Base-by-base conservation (phyloP, 1,140 invertebrate genomes). In the Eufriesea mexicana region DNA sequence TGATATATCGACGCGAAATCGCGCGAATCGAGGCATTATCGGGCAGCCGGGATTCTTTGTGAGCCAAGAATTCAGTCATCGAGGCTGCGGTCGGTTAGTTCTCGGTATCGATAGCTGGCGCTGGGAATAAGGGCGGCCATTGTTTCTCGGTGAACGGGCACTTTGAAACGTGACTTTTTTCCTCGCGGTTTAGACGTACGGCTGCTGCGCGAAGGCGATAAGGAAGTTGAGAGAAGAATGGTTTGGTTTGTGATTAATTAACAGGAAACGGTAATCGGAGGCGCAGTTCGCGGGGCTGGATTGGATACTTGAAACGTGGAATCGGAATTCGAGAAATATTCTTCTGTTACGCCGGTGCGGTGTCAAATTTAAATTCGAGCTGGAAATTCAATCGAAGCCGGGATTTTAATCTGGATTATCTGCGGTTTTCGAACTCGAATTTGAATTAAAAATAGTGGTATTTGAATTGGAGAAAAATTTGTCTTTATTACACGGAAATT, bases 91-190 rank as follows among this genome's bases (percentile, higher is more conserved):
- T 35, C 35, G 4, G 28, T 45, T 59, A 35, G 35, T 25, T 76
- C 47, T 35, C 23, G 59, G 25, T n/a, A 20, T 35, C 45, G 73
- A 42, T 23, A 5, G 10, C 18, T n/a, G 0, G 5, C 0, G 75
- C 49, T 68, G 64, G 28, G 64, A 68, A 78, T 47, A 78, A 68
- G 75, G 51, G 23, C 16, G 64, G 16, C 35, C 16, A 68, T 78
- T 78, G 75, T 78, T 67, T 47, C 35, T 68, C 51, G 25, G 16
- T 45, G 20, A 23, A 76, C 51, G 2, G 2, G 5, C 1, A 54
- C 25, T 25, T n/a, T 49, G 42, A 45, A 74, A 12, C 55, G 5
- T 14, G 42, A 12, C 12, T 66, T n/a, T 23, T 35, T 20, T 71
- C n/a, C 35, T 18, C 10, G 12, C 14, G 55, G 23, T 18, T 57